These are phyloP conservation scores for Alentia gelatinosa DNA, from an alignment of 2,888 invertebrate genomes.

Conservation along the genomic window DNA sequence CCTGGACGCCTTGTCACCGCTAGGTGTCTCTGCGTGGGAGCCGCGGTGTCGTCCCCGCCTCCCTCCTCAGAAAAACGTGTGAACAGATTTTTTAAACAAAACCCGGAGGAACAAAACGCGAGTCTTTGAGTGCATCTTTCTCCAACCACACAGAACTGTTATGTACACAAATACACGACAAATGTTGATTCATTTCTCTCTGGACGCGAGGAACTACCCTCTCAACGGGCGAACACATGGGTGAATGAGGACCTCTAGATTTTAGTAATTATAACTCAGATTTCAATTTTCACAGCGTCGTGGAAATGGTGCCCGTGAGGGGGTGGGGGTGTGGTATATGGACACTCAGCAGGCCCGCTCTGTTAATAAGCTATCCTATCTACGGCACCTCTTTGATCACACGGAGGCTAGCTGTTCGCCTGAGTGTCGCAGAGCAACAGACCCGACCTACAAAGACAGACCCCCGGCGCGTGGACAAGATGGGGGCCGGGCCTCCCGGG, in stretches of 20 bases:
- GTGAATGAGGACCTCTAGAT: no score
- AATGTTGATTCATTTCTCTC: no score
- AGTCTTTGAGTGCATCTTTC: no score
- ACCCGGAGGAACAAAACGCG: no score
- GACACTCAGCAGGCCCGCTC: not conserved
- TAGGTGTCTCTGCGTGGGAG: not conserved
- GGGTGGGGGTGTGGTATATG: not conserved
- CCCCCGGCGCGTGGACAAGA: constrained; percentile 3
- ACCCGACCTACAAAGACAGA: not conserved
- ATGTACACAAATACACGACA: no score
- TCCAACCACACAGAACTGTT: no score
- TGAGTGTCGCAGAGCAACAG: not conserved
- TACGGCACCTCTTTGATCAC: not conserved
- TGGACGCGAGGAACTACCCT: no score
- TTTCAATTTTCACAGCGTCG: constrained; percentile 8
- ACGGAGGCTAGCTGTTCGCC: not conserved
- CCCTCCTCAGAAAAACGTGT: not conserved
- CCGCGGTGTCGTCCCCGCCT: not conserved
- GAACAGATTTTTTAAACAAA: constrained; percentile 30
- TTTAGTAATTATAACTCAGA: constrained; percentile 38
- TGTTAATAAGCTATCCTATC: constrained; percentile 19
- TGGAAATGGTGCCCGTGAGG: not conserved
- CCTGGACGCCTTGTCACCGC: constrained; percentile 24
- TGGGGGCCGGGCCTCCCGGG: constrained; percentile 29
- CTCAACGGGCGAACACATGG: no score